phyloP scores from a whole-genome alignment of 2,888 invertebrate species.

The Frankliniella intonsa region DNA sequence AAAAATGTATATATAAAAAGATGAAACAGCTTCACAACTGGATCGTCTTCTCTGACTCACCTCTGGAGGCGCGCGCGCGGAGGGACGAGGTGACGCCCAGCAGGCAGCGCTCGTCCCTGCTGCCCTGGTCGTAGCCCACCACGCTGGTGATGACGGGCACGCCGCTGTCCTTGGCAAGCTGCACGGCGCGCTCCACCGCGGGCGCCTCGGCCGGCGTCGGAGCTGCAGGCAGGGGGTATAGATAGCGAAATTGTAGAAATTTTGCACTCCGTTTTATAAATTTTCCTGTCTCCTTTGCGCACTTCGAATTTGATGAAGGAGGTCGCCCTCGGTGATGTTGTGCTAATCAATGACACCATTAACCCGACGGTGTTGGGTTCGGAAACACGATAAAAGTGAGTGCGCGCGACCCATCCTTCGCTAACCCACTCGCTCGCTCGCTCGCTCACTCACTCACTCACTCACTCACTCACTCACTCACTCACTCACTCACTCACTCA shows the following conservation, averaged over 20 bases:
- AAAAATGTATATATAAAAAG: no score
- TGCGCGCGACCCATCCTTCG: no score
- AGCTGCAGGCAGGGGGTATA: not conserved
- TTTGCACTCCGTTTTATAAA: not conserved
- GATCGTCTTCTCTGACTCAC: not conserved
- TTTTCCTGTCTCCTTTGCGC: no score
- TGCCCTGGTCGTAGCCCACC: not conserved
- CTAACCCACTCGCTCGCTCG: not conserved
- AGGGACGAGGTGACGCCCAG: not conserved
- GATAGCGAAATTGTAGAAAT: no score
- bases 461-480: no score
- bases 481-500: not conserved
- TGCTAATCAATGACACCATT: no score
- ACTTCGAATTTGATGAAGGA: not conserved
- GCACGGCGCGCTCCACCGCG: not conserved
- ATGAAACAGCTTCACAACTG: no score
- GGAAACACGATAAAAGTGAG: no score
- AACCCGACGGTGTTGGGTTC: no score
- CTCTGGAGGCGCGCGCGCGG: slow-evolving; percentile 8
- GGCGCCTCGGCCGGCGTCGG: not conserved
- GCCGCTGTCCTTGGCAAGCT: not conserved
- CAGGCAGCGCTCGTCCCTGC: not conserved
- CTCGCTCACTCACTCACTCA: not conserved
- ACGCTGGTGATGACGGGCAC: not conserved
- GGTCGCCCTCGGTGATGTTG: no score